Conservation (phyloP, 2,888 invertebrate genomes). For the Strigamia crassipes region DNA sequence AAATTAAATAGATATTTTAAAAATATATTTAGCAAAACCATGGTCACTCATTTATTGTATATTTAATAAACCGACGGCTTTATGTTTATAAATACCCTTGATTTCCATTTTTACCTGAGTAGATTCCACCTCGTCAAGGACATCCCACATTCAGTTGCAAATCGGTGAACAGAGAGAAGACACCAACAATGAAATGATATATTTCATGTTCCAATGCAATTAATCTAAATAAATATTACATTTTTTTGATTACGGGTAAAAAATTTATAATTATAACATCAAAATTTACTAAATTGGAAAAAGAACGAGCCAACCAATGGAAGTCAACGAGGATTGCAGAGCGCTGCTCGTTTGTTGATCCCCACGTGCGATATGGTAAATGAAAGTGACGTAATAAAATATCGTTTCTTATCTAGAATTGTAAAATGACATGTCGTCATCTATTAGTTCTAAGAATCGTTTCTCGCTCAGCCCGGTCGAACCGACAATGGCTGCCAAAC, state of each 20-base stretch:
- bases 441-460: no score
- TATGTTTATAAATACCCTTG: background rate
- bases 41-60: no score
- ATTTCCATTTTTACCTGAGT: background rate
- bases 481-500: background rate
- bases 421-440: no score
- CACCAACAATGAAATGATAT: background rate
- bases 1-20: background rate
- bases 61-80: background rate
- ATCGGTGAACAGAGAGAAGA: background rate
- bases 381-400: background rate
- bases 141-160: background rate
- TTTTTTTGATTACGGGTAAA: background rate
- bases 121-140: constrained; percentile 1
- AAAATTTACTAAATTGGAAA: background rate
- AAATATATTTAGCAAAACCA: no score
- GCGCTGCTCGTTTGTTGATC: background rate
- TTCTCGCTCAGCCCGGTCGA: background rate
- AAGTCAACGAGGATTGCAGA: background rate
- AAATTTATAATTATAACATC: background rate
- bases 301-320: constrained; percentile 12
- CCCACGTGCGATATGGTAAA: background rate
- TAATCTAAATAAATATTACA: background rate
- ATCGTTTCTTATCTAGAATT: no score
- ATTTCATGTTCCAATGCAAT: background rate